A percentile compares a stretch with the other conserved stretches of the same genome.
Conservation (phyloP, 2,888 invertebrate species). For the Sphinx pinastri region DNA sequence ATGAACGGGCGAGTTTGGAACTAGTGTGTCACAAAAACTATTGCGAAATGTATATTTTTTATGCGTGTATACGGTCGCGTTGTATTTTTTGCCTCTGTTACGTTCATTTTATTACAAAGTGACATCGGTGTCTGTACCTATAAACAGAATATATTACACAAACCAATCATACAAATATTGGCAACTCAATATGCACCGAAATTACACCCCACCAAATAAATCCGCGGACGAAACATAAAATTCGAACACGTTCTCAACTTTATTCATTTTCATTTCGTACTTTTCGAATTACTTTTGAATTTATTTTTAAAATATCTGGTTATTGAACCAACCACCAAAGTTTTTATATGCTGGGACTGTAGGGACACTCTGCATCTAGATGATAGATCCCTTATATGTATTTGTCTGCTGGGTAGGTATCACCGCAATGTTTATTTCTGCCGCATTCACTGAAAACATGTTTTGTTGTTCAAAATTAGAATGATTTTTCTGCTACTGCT, state of each 20-base stretch:
- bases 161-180: neutral
- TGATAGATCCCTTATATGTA: no score
- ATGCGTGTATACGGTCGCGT: neutral
- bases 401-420: no score
- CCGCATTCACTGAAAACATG: no score
- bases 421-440: no score
- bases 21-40: neutral
- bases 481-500: no score
- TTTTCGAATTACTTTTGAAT: neutral
- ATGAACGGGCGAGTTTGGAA: neutral
- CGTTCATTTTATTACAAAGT: neutral
- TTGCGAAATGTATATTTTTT: neutral
- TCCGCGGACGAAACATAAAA: neutral
- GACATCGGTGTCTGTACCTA: neutral
- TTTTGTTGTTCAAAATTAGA: no score
- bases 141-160: neutral
- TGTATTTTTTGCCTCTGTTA: neutral
- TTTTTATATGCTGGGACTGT: no score
- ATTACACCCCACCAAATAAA: constrained; percentile 1
- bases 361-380: no score
- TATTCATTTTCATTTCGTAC: neutral
- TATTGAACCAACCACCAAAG: neutral
- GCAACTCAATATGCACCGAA: constrained; percentile 1
- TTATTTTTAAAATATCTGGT: neutral
- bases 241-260: neutral